Evolutionary conservation across 2,888 invertebrate species (phyloP).

Genomic region (Ectemnius cavifrons): DNA sequence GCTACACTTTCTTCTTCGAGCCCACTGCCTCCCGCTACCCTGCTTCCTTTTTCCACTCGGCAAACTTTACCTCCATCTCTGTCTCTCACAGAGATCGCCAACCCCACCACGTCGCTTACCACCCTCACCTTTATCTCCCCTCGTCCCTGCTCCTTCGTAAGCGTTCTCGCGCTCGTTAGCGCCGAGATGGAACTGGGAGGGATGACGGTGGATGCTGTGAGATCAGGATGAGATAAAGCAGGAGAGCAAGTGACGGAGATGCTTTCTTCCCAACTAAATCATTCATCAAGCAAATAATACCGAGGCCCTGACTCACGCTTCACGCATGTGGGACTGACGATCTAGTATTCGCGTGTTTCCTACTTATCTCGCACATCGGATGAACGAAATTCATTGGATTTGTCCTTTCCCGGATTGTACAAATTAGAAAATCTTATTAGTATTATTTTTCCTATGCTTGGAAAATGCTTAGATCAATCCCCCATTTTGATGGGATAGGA

Average conservation of each 20-base stretch:
- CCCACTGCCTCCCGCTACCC: conserved; percentile 52
- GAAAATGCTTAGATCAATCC: no score
- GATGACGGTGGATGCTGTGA: not conserved
- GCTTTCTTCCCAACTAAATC: conserved; percentile 63
- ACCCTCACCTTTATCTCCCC: conserved; percentile 22
- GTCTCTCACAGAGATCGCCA: conserved; percentile 36
- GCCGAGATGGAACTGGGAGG: not conserved
- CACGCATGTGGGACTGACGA: conserved; percentile 54
- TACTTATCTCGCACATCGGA: conserved; percentile 32
- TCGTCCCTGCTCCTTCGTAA: conserved; percentile 21
- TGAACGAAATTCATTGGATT: not conserved
- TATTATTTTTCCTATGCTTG: no score
- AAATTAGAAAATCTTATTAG: conserved; percentile 1
- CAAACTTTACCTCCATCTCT: conserved; percentile 39
- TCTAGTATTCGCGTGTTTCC: conserved; percentile 53
- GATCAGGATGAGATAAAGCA: conserved; percentile 12
- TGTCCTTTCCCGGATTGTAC: conserved; percentile 39
- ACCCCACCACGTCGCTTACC: conserved; percentile 23
- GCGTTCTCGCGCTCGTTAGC: conserved; percentile 41
- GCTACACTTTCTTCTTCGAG: conserved; percentile 70
- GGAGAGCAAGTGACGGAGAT: conserved; percentile 30
- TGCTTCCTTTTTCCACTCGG: conserved; percentile 42
- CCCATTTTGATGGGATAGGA: no score
- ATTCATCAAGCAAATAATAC: conserved; percentile 73
- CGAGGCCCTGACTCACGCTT: conserved; percentile 65